phyloP scores from a whole-genome alignment of 2,113 vertebrate genomes.

The Catagonus wagneri region DNA sequence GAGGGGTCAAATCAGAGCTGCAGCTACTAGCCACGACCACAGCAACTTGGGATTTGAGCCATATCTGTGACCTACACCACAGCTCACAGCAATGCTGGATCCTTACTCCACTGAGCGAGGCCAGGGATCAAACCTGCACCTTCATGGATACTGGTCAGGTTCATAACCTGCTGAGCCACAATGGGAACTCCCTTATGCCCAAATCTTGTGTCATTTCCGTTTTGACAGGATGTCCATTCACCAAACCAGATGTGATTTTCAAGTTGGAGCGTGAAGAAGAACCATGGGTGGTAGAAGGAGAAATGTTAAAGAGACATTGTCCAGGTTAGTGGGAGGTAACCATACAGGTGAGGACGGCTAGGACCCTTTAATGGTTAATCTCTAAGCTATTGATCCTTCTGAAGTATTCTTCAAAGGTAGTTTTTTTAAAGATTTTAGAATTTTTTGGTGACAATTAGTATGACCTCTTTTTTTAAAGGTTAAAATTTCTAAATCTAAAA shows the following conservation, averaged over 20 bases:
- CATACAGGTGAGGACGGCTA: not conserved
- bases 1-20: too few relatives aligned
- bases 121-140: too few relatives aligned
- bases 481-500: too few relatives aligned
- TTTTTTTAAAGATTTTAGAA: not conserved
- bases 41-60: too few relatives aligned
- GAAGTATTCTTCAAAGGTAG: not conserved
- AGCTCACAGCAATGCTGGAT: too few relatives aligned
- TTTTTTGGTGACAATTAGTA: not conserved
- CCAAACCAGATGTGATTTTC: slow-evolving; percentile 79
- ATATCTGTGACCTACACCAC: too few relatives aligned
- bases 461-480: not conserved
- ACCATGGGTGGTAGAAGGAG: slow-evolving; percentile 65
- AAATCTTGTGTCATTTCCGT: not conserved
- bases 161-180: too few relatives aligned
- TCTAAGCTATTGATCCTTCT: not conserved
- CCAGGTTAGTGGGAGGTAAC: slow-evolving; percentile 70
- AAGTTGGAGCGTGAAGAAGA: slow-evolving; percentile 77
- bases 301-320: slow-evolving; percentile 25
- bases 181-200: not conserved
- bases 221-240: slow-evolving; percentile 69
- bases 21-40: too few relatives aligned
- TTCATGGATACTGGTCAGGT: too few relatives aligned
- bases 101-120: too few relatives aligned
- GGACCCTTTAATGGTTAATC: not conserved